Percentiles rank a stretch among this genome's conserved stretches.
These are phyloP conservation scores for Vidua chalybeata DNA, from an alignment of 2,113 vertebrate species.

Conservation along the genomic window DNA sequence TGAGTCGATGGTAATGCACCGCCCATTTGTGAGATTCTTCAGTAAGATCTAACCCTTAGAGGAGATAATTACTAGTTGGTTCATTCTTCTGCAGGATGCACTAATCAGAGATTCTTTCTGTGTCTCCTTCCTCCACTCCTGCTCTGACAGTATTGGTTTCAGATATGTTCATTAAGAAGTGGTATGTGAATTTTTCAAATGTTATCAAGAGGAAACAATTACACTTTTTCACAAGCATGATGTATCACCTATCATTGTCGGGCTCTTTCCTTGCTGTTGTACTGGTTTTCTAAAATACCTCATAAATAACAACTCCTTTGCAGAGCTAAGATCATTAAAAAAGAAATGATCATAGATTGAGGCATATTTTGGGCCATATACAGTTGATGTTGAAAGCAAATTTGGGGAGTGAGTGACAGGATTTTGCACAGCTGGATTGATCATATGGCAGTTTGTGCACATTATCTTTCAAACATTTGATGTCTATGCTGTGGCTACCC, in stretches of 20 bases:
- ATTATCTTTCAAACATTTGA: background rate
- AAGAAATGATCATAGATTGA: background rate
- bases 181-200: background rate
- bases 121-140: background rate
- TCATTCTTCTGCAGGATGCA: background rate
- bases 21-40: background rate
- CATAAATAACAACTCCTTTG: background rate
- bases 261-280: background rate
- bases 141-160: background rate
- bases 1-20: background rate
- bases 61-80: background rate
- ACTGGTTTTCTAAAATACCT: background rate
- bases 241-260: background rate
- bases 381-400: background rate
- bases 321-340: background rate
- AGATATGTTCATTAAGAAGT: background rate
- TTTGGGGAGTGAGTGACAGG: background rate
- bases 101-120: background rate
- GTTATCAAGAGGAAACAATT: background rate
- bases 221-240: background rate
- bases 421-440: background rate
- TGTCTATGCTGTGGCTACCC: background rate
- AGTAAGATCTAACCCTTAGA: background rate
- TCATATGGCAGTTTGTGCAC: background rate
- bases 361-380: background rate